Percentiles rank a stretch among this genome's conserved stretches.
Conservation (phyloP, 2,113 vertebrate species). For the Scytalopus superciliaris region DNA sequence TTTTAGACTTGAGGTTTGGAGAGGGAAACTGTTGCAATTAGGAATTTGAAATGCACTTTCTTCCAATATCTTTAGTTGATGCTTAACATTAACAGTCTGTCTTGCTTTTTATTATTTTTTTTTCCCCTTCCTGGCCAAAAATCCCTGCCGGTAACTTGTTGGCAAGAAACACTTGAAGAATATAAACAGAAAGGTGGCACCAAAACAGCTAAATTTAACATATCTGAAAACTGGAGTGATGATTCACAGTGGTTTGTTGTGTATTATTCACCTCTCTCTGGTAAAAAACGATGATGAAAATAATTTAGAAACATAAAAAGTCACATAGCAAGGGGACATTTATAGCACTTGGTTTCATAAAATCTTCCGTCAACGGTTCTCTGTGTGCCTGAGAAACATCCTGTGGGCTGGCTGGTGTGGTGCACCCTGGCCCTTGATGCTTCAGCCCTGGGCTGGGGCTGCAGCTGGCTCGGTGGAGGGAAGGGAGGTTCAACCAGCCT, state of each 20-base stretch:
- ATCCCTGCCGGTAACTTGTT: constrained; percentile 42
- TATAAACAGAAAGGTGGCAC: constrained; percentile 58
- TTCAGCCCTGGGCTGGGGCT: not conserved
- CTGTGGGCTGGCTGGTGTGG: not conserved
- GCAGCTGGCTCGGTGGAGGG: not conserved
- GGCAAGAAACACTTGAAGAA: constrained; percentile 40
- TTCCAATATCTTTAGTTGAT: not conserved
- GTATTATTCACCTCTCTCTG: not conserved
- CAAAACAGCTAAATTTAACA: constrained; percentile 51
- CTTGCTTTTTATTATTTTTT: not conserved
- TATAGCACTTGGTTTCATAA: constrained; percentile 4
- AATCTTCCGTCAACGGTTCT: not conserved
- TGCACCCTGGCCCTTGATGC: not conserved
- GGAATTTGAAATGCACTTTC: constrained; percentile 28
- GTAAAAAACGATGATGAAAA: constrained; percentile 50
- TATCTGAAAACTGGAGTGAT: constrained; percentile 28
- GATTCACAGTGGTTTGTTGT: constrained; percentile 48
- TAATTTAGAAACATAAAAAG: constrained; percentile 14
- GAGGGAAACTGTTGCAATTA: constrained; percentile 11
- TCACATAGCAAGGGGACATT: not conserved
- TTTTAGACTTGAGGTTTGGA: not conserved
- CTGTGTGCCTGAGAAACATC: not conserved
- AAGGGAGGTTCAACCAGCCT: not conserved
- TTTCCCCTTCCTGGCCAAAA: not conserved
- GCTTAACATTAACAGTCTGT: constrained; percentile 21